Conservation (phyloP, 2,797 vertebrate species). For the Gymnothorax javanicus region DNA sequence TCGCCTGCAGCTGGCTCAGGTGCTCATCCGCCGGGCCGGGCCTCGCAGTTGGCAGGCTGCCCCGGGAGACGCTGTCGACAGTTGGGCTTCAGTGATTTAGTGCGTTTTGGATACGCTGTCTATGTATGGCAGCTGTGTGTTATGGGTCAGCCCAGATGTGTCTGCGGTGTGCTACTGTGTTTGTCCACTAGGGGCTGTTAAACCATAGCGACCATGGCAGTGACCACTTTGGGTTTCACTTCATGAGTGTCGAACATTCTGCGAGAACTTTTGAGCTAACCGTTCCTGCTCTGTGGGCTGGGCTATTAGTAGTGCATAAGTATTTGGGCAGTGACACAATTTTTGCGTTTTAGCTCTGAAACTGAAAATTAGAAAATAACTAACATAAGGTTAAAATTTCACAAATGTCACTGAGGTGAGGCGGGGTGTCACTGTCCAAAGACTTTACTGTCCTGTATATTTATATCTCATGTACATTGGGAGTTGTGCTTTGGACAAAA, state of each 20-base stretch:
- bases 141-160: constrained; percentile 4
- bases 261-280: not conserved
- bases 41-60: not conserved
- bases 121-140: not conserved
- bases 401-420: no score
- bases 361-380: no score
- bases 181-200: constrained; percentile 74
- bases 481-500: not conserved
- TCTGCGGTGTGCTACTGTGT: not conserved
- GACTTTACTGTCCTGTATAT: not conserved
- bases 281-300: not conserved
- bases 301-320: not conserved
- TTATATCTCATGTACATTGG: not conserved
- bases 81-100: not conserved
- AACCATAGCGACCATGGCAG: constrained; percentile 55
- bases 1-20: not conserved
- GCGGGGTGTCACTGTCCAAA: no score
- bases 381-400: no score
- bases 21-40: not conserved
- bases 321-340: not conserved
- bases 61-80: not conserved
- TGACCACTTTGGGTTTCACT: not conserved
- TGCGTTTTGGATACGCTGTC: not conserved
- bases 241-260: not conserved
- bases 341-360: no score